A percentile compares a stretch with the other conserved stretches of the same genome.
These are phyloP conservation scores for Tragelaphus strepsiceros DNA, from an alignment of 2,113 vertebrate genomes.

Conservation along the genomic window DNA sequence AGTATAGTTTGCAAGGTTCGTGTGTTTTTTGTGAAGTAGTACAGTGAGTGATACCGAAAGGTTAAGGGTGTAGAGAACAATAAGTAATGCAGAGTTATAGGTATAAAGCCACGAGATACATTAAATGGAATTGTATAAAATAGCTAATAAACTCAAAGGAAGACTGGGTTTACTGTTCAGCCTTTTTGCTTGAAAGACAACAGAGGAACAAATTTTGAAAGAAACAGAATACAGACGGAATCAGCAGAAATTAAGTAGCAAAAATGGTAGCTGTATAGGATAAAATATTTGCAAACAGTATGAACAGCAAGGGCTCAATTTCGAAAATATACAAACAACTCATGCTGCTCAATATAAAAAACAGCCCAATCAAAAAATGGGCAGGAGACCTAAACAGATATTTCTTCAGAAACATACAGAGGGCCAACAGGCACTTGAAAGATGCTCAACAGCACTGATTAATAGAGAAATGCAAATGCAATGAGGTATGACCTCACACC, in stretches of 20 bases:
- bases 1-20: background rate
- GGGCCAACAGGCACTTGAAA: background rate
- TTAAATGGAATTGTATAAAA: background rate
- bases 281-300: background rate
- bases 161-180: no score
- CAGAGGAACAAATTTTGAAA: no score
- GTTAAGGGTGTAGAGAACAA: background rate
- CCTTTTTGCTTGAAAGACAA: no score
- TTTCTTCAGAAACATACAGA: background rate
- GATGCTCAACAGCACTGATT: background rate
- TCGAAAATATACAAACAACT: background rate
- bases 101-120: background rate
- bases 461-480: background rate
- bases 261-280: background rate
- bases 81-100: background rate
- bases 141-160: background rate
- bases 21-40: background rate
- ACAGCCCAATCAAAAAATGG: background rate
- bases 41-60: background rate
- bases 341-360: background rate
- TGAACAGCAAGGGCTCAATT: background rate
- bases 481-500: background rate
- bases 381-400: background rate
- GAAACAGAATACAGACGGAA: background rate
- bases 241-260: background rate